Conservation (phyloP, 2,797 vertebrate species). For the Rhinoraja longicauda region DNA sequence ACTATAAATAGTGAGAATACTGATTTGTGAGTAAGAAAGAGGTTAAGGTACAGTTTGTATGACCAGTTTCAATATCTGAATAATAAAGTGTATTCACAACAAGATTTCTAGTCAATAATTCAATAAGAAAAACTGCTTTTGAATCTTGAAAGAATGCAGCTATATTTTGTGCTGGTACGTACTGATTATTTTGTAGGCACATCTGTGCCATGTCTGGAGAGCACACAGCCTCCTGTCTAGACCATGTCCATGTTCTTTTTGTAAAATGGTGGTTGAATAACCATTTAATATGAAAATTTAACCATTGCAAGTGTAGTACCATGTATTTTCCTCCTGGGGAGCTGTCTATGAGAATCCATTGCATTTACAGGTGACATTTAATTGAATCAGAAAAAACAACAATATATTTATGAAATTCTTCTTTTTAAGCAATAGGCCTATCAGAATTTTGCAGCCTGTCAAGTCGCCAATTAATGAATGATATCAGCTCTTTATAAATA, state of each 20-base stretch:
- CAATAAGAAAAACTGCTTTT: not conserved
- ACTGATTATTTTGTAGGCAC: not conserved
- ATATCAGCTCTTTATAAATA: not conserved
- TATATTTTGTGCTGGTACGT: not conserved
- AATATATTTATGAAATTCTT: not conserved
- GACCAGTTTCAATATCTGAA: not conserved
- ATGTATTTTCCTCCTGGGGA: constrained; percentile 22
- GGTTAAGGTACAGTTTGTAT: not conserved
- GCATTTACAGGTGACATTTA: not conserved
- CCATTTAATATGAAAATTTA: not conserved
- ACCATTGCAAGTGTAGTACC: accelerated
- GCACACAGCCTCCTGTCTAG: not conserved
- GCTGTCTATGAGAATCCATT: not conserved
- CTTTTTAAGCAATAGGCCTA: not conserved
- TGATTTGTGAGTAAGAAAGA: not conserved
- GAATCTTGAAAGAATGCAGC: not conserved
- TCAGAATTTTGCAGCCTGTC: not conserved
- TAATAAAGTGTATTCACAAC: not conserved
- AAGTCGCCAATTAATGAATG: not conserved
- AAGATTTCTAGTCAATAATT: not conserved
- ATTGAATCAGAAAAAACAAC: constrained; percentile 18
- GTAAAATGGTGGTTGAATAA: not conserved
- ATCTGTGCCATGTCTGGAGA: not conserved
- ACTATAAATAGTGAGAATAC: not conserved
- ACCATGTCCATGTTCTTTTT: constrained; percentile 32